Conservation (phyloP, 2,113 vertebrate species). For the Zosterops borbonicus region DNA sequence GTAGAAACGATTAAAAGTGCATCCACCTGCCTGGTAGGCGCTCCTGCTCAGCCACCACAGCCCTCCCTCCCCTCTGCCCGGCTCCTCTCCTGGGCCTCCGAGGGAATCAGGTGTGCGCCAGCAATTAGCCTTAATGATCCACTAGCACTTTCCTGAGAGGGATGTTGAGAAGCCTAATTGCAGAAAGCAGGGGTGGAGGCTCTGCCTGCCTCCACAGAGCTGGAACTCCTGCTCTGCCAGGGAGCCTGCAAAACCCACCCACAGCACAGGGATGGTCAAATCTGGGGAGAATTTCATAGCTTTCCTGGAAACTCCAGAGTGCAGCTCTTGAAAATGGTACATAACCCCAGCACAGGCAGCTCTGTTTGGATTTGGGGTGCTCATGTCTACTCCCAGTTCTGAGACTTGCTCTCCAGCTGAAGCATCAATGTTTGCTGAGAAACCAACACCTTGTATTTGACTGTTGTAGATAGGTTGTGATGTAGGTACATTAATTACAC, state of each 20-base stretch:
- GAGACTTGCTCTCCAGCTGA: neutral
- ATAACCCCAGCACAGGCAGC: neutral
- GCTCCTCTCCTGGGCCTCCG: neutral
- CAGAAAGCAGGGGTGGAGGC: neutral
- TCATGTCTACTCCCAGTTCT: neutral
- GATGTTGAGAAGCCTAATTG: conserved; percentile 40
- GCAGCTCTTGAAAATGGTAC: neutral
- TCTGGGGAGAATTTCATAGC: neutral
- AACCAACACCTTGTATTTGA: neutral
- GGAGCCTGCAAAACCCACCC: neutral
- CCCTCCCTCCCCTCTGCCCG: neutral
- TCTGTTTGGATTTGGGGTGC: neutral
- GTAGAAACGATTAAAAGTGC: conserved; percentile 51
- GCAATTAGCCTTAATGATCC: conserved; percentile 64
- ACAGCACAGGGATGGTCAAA: neutral
- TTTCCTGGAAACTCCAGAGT: neutral
- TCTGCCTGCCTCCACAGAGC: neutral
- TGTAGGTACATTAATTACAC: conserved; percentile 37
- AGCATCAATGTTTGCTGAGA: neutral
- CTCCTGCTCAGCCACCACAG: neutral
- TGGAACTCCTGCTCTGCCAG: neutral
- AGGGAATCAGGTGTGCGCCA: conserved; percentile 14
- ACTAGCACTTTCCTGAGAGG: conserved; percentile 11
- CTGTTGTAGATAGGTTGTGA: neutral
- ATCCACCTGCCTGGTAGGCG: conserved; percentile 2